These are phyloP conservation scores for Sebastes trivittatus DNA, from an alignment of 2,797 vertebrate species.

Conservation along the genomic window DNA sequence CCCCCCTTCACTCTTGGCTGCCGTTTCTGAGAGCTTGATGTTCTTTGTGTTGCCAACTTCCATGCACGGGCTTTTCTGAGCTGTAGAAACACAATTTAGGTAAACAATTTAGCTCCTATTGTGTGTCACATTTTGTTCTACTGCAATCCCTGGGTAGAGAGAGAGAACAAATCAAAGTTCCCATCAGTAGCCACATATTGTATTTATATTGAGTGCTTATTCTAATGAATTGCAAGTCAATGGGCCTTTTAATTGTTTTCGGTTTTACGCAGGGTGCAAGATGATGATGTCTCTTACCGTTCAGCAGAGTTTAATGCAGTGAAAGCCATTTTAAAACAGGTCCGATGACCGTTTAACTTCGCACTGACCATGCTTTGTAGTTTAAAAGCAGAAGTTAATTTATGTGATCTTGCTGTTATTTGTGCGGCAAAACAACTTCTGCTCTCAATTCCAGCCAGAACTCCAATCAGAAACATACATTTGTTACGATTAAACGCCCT, in stretches of 20 bases:
- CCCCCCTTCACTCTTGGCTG: constrained; percentile 52
- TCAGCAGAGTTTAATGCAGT: constrained; percentile 8
- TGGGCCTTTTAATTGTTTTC: constrained; percentile 67
- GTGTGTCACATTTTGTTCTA: constrained; percentile 26
- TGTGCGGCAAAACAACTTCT: neutral
- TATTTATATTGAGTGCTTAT: constrained; percentile 54
- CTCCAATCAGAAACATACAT: constrained; percentile 2
- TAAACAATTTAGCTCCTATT: constrained; percentile 53
- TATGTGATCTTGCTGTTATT: neutral
- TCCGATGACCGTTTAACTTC: neutral
- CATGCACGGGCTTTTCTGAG: constrained; percentile 25
- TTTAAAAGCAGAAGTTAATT: neutral
- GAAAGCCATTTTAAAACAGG: neutral
- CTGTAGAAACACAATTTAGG: constrained; percentile 43
- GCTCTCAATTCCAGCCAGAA: constrained; percentile 8
- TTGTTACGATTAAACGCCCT: constrained; percentile 18
- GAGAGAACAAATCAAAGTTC: constrained; percentile 9
- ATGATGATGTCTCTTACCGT: constrained; percentile 17
- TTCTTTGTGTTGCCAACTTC: constrained; percentile 48
- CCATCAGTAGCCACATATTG: constrained; percentile 31
- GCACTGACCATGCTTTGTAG: neutral
- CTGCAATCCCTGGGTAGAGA: neutral
- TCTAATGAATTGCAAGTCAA: constrained; percentile 57
- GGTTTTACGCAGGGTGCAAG: constrained; percentile 23
- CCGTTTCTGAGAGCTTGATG: constrained; percentile 43